Percentiles rank a stretch among this genome's conserved stretches.
These are phyloP conservation scores for Serripes groenlandicus DNA, from an alignment of 2,888 invertebrate genomes.

Conservation along the genomic window DNA sequence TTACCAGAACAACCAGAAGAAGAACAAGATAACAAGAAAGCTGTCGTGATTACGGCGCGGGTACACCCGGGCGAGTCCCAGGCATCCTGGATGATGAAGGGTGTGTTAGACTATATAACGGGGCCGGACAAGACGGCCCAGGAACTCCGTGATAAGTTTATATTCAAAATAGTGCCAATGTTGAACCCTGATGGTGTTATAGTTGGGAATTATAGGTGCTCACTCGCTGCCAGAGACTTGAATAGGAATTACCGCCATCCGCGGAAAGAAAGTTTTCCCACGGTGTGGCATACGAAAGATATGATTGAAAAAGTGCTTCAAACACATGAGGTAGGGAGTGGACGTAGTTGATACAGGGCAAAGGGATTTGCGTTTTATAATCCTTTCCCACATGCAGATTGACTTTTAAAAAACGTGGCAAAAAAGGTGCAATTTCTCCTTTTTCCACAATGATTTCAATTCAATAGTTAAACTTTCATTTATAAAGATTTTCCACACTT, in stretches of 20 bases:
- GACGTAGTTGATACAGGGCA: too few species aligned
- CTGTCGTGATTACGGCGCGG: conserved; percentile 83
- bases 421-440: too few species aligned
- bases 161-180: conserved; percentile 86
- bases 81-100: conserved; percentile 86
- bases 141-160: conserved; percentile 82
- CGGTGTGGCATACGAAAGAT: conserved; percentile 84
- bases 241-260: conserved; percentile 86
- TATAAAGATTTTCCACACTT: too few species aligned
- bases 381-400: too few species aligned
- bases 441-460: too few species aligned
- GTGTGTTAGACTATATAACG: conserved; percentile 83
- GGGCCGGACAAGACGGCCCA: conserved; percentile 79
- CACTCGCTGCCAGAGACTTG: conserved; percentile 84
- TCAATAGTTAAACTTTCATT: too few species aligned
- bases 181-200: conserved; percentile 86
- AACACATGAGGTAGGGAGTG: conserved; percentile 78
- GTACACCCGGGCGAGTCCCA: conserved; percentile 86
- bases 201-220: conserved; percentile 86
- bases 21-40: conserved; percentile 80
- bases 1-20: conserved; percentile 68
- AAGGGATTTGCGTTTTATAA: too few species aligned
- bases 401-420: too few species aligned
- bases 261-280: conserved; percentile 84
- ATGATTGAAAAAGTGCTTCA: conserved; percentile 82